These are phyloP conservation scores for Galaxea fascicularis DNA, from an alignment of 92 coral and sea anemone genomes.

Conservation along the genomic window DNA sequence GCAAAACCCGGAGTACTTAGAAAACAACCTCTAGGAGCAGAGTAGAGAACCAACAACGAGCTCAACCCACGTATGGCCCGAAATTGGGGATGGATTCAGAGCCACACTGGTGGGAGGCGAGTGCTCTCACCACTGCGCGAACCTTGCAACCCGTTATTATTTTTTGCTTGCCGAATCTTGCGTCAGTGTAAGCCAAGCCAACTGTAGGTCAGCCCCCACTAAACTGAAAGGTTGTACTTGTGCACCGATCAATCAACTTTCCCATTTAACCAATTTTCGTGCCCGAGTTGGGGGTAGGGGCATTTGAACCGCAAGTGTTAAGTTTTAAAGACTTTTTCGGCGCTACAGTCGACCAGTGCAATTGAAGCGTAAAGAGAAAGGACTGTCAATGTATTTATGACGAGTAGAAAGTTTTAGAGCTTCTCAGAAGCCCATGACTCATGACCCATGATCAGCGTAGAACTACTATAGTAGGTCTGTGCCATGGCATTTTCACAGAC, in stretches of 20 bases:
- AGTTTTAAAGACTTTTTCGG: background rate
- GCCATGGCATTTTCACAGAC: constrained; percentile 19
- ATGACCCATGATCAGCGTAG: too few relatives aligned
- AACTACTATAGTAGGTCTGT: background rate
- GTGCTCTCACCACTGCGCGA: too few relatives aligned
- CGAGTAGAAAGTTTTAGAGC: constrained; percentile 2
- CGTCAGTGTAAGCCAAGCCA: constrained; percentile 14
- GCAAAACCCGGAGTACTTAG: constrained; percentile 15
- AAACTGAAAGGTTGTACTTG: too few relatives aligned
- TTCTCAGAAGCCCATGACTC: background rate
- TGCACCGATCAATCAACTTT: background rate
- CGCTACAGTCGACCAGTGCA: constrained; percentile 11
- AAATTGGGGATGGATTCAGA: background rate
- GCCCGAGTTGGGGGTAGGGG: constrained; percentile 3
- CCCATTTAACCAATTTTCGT: constrained; percentile 1
- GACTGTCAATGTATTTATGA: too few relatives aligned
- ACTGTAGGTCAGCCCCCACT: background rate
- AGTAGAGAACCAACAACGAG: too few relatives aligned
- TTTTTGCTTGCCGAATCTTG: constrained; percentile 13
- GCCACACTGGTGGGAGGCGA: too few relatives aligned
- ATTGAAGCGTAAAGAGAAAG: background rate
- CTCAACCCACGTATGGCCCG: background rate
- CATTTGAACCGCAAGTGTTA: background rate
- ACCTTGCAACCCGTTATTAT: background rate
- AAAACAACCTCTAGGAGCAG: too few relatives aligned